phyloP scores from a whole-genome alignment of 1,140 invertebrate species.

The Musca domestica region DNA sequence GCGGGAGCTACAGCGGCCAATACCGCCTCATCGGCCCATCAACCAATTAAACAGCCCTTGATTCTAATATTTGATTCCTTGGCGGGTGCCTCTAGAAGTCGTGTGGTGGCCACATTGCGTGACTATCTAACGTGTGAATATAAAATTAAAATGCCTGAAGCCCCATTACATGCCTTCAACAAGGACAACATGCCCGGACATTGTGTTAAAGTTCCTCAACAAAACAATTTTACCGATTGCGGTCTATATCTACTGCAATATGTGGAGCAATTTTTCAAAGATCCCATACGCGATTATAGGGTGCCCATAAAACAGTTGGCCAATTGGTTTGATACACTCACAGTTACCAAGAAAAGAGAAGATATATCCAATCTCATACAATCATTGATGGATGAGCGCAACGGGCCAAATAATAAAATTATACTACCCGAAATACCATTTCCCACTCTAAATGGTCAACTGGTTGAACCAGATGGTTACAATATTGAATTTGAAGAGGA shows the following conservation, averaged over 20 bases:
- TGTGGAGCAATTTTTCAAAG: constrained; percentile 91
- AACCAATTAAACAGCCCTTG: constrained; percentile 64
- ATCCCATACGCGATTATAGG: constrained; percentile 70
- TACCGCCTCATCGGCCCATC: constrained; percentile 30
- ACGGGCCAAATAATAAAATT: constrained; percentile 56
- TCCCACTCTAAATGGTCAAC: constrained; percentile 63
- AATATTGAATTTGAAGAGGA: constrained; percentile 53
- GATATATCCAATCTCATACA: constrained; percentile 75
- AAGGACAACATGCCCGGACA: constrained; percentile 81
- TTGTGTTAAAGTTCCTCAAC: constrained; percentile 88
- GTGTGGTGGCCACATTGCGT: constrained; percentile 81
- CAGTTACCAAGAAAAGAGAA: constrained; percentile 75
- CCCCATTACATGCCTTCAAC: constrained; percentile 61
- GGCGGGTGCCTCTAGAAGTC: constrained; percentile 72
- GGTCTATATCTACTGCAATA: constrained; percentile 94
- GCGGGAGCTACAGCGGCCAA: constrained; percentile 20
- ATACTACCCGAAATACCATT: constrained; percentile 64
- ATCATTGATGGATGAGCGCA: constrained; percentile 64
- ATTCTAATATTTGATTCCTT: constrained; percentile 95
- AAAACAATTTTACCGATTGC: constrained; percentile 96
- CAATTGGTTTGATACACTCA: constrained; percentile 76
- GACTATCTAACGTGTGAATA: constrained; percentile 91
- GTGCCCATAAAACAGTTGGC: constrained; percentile 73
- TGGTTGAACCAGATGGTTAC: constrained; percentile 45
- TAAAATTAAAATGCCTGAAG: constrained; percentile 66